Percentiles rank a stretch among this genome's conserved stretches.
Evolutionary conservation across 2,888 invertebrate genomes (phyloP).

Genomic region (Keiferia lycopersicella): DNA sequence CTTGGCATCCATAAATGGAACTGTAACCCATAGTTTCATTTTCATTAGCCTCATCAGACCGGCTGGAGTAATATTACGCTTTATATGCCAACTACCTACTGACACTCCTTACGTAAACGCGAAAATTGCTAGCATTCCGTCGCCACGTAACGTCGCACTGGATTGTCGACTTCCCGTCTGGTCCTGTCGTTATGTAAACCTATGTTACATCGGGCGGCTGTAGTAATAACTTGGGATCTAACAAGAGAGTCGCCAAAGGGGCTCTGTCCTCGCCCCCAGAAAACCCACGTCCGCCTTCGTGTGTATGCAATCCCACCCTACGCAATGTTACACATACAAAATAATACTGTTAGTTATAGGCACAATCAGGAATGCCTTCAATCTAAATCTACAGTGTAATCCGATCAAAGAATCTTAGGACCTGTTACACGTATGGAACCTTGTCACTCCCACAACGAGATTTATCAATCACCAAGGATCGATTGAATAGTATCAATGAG

Average conservation of each 20-base stretch:
- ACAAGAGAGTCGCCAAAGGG: constrained; percentile 37
- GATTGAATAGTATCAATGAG: constrained; percentile 74
- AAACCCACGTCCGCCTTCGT: constrained; percentile 38
- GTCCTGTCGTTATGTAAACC: constrained; percentile 31
- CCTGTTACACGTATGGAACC: constrained; percentile 44
- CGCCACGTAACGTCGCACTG: constrained; percentile 28
- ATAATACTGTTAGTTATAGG: neutral
- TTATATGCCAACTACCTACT: constrained; percentile 24
- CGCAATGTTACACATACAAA: constrained; percentile 27
- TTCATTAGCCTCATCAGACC: neutral
- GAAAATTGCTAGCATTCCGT: constrained; percentile 31
- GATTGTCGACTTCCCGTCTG: constrained; percentile 35
- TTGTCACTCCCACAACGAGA: constrained; percentile 65
- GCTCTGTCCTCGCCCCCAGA: constrained; percentile 38
- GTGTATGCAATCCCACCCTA: constrained; percentile 35
- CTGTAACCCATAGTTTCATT: neutral
- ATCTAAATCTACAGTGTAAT: neutral
- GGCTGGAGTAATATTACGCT: constrained; percentile 10
- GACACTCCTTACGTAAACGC: constrained; percentile 35
- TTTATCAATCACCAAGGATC: constrained; percentile 76
- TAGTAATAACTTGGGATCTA: constrained; percentile 33
- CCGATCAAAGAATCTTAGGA: constrained; percentile 24
- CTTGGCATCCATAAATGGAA: neutral
- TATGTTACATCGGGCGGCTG: constrained; percentile 30
- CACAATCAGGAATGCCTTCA: neutral